Evolutionary conservation across 2,113 vertebrate genomes (phyloP), one percentile per base, ranked within the genome.

Genomic region (Gobiocypris rarus): DNA sequence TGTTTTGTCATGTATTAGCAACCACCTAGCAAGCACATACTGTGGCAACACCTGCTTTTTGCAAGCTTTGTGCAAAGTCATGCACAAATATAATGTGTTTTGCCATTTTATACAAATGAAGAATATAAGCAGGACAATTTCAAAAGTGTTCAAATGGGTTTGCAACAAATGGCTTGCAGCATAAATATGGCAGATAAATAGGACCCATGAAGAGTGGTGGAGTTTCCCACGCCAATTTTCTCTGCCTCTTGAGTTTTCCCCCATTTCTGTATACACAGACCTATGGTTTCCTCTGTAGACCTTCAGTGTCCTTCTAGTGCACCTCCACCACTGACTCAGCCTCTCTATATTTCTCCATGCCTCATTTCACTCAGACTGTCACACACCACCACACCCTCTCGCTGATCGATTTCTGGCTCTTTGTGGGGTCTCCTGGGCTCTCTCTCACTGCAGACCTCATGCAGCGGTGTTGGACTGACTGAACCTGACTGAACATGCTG

Each of bases 121-220:
- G 9, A 38, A 69, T 41, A 41, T 22, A 70, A n/a, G 4, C 1
- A 41, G 19, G 13, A 26, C 1, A 69, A 70, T 81, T 14, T 24
- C 5, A 48, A 38, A 41, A 73, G n/a, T 9, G 22, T 71, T 4
- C 15, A 14, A 14, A 13, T 50, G 43, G 41, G 54, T 59, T 67
- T 71, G 81, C 31, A 78, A 85, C 85, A 89, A 81, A 85, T 89
- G 88, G 77, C 50, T 28, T 78, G 45, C 83, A 83, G 65, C n/a
- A 52, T 67, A 71, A 81, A 85, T 34, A 67, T 59, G 71, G 70
- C n/a, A 74, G 63, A 45, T n/a, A 34, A 31, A 65, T 77, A 56
- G 54, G 59, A 78, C 50, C 26, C 71, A 65, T 56, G 24, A 73
- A 82, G 73, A 81, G 63, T 48, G 43, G 19, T 43, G 70, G 43